These are phyloP conservation scores for Dasypogon diadema DNA, from an alignment of 2,888 invertebrate species.

Conservation along the genomic window DNA sequence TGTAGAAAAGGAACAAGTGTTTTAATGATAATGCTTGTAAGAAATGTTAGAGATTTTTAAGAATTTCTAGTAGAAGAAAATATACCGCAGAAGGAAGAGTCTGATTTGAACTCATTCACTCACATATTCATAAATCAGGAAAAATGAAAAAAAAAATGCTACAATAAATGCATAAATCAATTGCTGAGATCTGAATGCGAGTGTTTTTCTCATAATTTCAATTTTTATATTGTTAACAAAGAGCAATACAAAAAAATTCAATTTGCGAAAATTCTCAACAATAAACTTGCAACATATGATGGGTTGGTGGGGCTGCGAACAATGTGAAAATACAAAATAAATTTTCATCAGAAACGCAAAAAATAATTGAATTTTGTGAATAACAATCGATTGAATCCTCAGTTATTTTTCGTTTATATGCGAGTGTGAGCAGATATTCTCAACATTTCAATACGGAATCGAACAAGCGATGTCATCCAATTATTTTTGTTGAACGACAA, in stretches of 20 bases:
- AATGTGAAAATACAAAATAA: constrained; percentile 34
- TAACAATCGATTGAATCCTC: constrained; percentile 54
- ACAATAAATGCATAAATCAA: too few relatives aligned
- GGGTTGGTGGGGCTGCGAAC: neutral
- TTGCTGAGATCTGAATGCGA: too few relatives aligned
- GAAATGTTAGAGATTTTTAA: too few relatives aligned
- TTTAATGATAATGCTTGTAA: too few relatives aligned
- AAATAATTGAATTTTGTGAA: constrained; percentile 54
- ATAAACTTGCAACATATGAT: neutral
- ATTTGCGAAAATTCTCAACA: neutral
- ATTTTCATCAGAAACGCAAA: constrained; percentile 29
- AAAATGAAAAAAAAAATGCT: too few relatives aligned
- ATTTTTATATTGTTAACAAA: too few relatives aligned
- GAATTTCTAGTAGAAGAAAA: too few relatives aligned
- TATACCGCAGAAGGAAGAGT: too few relatives aligned
- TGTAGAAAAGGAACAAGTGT: too few relatives aligned
- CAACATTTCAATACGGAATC: constrained; percentile 54
- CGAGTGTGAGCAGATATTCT: constrained; percentile 21
- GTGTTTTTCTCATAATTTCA: too few relatives aligned
- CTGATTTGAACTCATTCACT: too few relatives aligned
- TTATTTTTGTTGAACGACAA: constrained; percentile 55
- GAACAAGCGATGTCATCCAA: constrained; percentile 55
- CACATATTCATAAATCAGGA: too few relatives aligned
- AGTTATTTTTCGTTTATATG: constrained; percentile 43
- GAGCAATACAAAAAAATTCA: neutral